Percentiles rank a stretch among this genome's conserved stretches.
phyloP scores from a whole-genome alignment of 2,797 vertebrate genomes.

The Schizothorax lantsangensis region DNA sequence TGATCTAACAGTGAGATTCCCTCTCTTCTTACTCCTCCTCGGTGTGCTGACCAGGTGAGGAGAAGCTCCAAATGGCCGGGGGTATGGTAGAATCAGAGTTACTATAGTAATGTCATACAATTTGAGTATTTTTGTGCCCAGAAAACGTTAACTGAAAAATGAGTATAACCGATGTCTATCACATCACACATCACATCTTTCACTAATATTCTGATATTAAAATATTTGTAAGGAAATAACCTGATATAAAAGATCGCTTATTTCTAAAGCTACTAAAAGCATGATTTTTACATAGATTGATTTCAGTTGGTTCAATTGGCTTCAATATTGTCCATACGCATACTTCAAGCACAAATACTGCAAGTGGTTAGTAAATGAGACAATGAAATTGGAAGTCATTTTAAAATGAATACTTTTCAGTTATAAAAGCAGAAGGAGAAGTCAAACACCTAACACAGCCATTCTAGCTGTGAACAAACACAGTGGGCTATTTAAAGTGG shows the following conservation, averaged over 20 bases:
- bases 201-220: no score
- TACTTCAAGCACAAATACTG: neutral
- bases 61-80: neutral
- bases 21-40: neutral
- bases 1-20: neutral
- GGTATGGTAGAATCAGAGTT: neutral
- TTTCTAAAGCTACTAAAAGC: neutral
- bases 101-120: neutral
- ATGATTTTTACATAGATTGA: neutral
- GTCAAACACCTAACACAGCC: neutral
- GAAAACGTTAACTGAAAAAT: neutral
- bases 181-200: no score
- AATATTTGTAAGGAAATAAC: neutral
- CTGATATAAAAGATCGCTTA: neutral
- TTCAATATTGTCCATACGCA: neutral
- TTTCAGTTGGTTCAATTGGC: neutral
- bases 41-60: neutral
- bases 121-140: neutral
- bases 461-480: neutral
- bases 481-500: neutral
- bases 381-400: neutral
- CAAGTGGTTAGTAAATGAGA: neutral
- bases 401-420: neutral
- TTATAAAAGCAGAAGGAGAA: neutral
- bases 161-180: no score